phyloP scores from a whole-genome alignment of 2,888 invertebrate genomes.

The Ophion ventricosus region DNA sequence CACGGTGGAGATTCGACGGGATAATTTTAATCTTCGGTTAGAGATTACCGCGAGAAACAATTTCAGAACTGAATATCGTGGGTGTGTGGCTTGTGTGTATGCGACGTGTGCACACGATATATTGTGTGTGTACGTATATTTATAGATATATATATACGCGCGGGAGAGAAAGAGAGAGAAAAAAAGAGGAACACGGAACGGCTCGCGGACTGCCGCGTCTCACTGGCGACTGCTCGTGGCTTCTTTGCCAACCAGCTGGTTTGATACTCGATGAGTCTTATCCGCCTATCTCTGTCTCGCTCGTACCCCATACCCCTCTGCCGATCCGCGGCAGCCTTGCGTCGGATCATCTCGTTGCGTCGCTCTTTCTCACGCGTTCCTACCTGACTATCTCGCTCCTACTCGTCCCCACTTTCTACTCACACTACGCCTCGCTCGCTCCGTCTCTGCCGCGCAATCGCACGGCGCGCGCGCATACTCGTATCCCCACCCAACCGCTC shows the following conservation, averaged over 20 bases:
- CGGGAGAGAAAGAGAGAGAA: constrained; percentile 64
- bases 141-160: constrained; percentile 30
- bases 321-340: not conserved
- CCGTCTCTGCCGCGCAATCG: constrained; percentile 18
- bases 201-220: constrained; percentile 81
- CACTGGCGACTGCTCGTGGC: constrained; percentile 80
- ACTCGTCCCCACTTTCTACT: constrained; percentile 32
- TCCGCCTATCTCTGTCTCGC: constrained; percentile 50
- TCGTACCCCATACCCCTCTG: constrained; percentile 5
- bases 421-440: not conserved
- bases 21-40: constrained; percentile 24
- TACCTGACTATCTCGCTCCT: constrained; percentile 17
- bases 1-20: constrained; percentile 37
- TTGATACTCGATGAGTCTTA: constrained; percentile 75
- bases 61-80: not conserved
- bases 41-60: not conserved
- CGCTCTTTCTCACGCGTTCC: constrained; percentile 47
- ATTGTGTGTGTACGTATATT: constrained; percentile 22
- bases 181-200: constrained; percentile 68
- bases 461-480: constrained; percentile 17
- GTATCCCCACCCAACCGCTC: constrained; percentile 30
- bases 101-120: constrained; percentile 30
- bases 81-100: constrained; percentile 5
- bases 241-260: constrained; percentile 80
- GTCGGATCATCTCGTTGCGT: constrained; percentile 37